phyloP scores from a whole-genome alignment of 2,113 vertebrate species.

The Tupaia tana region DNA sequence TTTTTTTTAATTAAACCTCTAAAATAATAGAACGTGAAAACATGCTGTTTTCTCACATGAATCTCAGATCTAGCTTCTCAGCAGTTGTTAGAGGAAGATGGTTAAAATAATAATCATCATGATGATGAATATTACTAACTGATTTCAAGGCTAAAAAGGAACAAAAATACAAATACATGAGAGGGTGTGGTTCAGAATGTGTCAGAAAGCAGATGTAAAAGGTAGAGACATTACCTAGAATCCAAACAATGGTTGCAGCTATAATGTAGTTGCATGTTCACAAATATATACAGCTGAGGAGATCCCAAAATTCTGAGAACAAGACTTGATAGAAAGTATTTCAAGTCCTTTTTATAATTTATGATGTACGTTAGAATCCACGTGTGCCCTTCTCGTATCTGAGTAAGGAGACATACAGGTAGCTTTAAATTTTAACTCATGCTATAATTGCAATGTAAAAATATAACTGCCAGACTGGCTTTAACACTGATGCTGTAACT shows the following conservation, averaged over 20 bases:
- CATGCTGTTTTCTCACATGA: not conserved
- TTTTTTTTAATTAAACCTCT: conserved; percentile 50
- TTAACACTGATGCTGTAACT: conserved; percentile 11
- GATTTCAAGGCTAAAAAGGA: not conserved
- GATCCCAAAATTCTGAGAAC: not conserved
- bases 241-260: not conserved
- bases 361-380: not conserved
- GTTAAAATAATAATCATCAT: not conserved
- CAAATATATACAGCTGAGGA: not conserved
- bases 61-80: not conserved
- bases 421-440: conserved; percentile 41
- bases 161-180: not conserved
- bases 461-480: conserved; percentile 18
- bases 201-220: not conserved
- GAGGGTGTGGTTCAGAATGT: not conserved
- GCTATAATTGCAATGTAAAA: conserved; percentile 55
- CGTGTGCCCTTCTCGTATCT: not conserved
- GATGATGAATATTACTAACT: conserved; percentile 8
- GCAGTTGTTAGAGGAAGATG: not conserved
- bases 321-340: not conserved
- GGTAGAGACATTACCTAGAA: not conserved
- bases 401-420: not conserved
- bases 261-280: not conserved
- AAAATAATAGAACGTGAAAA: not conserved
- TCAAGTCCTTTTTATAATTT: not conserved